These are phyloP conservation scores for Corvus moneduloides DNA, from an alignment of 2,113 vertebrate genomes.

Conservation along the genomic window DNA sequence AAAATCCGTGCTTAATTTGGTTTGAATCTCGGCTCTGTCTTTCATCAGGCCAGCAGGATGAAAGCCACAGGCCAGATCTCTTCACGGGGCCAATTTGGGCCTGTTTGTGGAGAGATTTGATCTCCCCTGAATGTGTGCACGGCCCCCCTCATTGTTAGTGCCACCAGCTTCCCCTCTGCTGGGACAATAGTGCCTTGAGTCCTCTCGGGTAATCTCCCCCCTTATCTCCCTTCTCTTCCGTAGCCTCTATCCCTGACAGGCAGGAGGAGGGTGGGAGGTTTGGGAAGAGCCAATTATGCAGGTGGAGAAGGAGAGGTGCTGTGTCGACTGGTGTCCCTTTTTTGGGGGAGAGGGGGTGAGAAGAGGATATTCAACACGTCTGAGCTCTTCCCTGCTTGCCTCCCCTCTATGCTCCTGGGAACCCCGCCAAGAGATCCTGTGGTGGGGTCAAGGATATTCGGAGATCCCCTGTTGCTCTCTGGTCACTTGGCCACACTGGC, in stretches of 20 bases:
- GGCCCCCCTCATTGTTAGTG: constrained; percentile 18
- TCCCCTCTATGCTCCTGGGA: rapidly evolving
- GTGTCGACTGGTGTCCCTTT: not conserved
- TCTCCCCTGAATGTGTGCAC: not conserved
- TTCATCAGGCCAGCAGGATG: not conserved
- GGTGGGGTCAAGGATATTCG: rapidly evolving
- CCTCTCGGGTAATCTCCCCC: not conserved
- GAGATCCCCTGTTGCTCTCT: not conserved
- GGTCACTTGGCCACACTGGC: not conserved
- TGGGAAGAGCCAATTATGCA: constrained; percentile 19
- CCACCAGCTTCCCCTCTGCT: not conserved
- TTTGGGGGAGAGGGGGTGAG: not conserved
- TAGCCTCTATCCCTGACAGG: not conserved
- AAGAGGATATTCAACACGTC: rapidly evolving
- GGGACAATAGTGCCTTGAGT: constrained; percentile 41
- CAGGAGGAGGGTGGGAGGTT: not conserved
- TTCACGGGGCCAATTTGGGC: not conserved
- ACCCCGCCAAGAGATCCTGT: not conserved
- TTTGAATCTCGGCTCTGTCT: not conserved
- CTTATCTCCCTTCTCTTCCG: constrained; percentile 49
- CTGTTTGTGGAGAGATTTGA: constrained; percentile 42
- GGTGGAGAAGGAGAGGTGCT: not conserved
- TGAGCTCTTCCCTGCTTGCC: rapidly evolving
- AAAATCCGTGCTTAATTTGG: not conserved
- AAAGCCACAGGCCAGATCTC: not conserved